Conservation (phyloP, 2,113 vertebrate genomes). For the Cephalopterus ornatus region DNA sequence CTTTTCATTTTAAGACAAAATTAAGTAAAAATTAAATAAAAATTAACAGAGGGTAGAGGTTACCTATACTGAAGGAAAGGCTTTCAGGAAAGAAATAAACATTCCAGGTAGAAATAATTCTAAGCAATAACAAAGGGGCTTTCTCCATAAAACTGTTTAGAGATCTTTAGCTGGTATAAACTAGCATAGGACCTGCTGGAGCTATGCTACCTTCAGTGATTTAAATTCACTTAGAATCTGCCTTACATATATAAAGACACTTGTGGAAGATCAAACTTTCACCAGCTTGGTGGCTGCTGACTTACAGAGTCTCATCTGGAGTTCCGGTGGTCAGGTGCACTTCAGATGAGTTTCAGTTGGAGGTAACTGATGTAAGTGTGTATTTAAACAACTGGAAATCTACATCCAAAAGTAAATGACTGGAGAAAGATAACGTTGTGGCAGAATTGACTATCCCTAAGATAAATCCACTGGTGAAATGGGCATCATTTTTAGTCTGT, state of each 20-base stretch:
- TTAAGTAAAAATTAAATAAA: neutral
- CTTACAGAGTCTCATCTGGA: neutral
- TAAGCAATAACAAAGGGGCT: conserved; percentile 29
- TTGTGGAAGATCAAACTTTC: neutral
- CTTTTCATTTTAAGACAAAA: neutral
- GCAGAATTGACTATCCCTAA: neutral
- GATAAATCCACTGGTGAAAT: neutral
- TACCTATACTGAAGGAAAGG: neutral
- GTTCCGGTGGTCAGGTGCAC: neutral
- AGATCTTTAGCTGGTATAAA: neutral
- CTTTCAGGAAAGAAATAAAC: neutral
- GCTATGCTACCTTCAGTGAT: neutral
- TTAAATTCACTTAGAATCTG: neutral
- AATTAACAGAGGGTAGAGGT: neutral
- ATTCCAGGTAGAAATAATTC: neutral
- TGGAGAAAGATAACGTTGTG: neutral
- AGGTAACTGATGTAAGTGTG: neutral
- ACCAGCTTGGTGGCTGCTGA: neutral
- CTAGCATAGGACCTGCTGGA: neutral
- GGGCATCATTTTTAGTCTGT: neutral
- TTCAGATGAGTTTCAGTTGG: neutral
- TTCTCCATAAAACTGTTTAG: neutral
- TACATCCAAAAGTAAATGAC: neutral
- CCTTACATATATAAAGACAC: neutral
- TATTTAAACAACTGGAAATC: neutral